Conservation (phyloP, 1,140 invertebrate genomes). For the Atta texana region DNA sequence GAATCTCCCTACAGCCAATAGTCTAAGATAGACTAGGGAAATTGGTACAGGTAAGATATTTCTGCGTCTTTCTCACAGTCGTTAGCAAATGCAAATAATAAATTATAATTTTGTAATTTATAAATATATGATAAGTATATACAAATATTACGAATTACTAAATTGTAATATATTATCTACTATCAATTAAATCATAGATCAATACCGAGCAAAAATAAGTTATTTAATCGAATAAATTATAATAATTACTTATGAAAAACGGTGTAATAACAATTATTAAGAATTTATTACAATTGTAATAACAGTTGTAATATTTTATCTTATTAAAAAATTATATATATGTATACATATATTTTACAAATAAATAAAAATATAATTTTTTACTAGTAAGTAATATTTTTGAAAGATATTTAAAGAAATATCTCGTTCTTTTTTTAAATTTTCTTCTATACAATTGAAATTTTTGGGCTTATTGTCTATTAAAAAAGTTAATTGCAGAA, state of each 20-base stretch:
- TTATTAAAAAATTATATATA: too few relatives aligned
- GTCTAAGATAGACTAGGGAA: not conserved
- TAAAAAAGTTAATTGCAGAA: not conserved
- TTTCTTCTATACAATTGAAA: not conserved
- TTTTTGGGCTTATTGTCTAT: not conserved
- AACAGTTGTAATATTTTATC: too few relatives aligned
- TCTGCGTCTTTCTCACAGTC: not conserved
- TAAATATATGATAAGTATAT: not conserved
- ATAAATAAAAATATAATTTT: too few relatives aligned
- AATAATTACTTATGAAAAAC: too few relatives aligned
- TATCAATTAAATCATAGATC: too few relatives aligned
- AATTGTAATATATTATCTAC: too few relatives aligned
- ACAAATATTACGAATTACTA: too few relatives aligned
- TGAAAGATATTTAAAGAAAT: not conserved
- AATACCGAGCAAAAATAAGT: too few relatives aligned
- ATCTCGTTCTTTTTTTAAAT: not conserved
- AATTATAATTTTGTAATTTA: constrained; percentile 9
- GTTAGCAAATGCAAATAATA: not conserved
- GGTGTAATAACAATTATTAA: too few relatives aligned
- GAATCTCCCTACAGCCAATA: constrained; percentile 15
- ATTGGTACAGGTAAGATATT: constrained; percentile 68
- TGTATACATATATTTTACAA: too few relatives aligned
- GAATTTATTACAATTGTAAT: too few relatives aligned
- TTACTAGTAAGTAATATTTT: not conserved
- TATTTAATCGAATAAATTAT: too few relatives aligned